A percentile compares a stretch with the other conserved stretches of the same genome.
Conservation (phyloP, 2,113 vertebrate genomes). For the Talpa occidentalis region DNA sequence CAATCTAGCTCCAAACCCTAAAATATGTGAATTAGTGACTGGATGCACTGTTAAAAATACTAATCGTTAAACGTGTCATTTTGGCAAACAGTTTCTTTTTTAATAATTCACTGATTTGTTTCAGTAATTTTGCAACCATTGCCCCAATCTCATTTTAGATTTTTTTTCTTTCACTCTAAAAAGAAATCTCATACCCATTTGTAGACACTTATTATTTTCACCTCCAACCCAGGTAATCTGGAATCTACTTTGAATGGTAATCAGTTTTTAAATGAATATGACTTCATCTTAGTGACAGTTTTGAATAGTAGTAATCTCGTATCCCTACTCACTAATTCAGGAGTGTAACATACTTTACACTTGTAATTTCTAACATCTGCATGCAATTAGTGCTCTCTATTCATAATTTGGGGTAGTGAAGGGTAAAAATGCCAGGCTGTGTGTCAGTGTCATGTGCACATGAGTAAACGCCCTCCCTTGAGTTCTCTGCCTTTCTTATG, state of each 20-base stretch:
- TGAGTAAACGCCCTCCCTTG: neutral
- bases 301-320: neutral
- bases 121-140: neutral
- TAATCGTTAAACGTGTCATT: neutral
- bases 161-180: neutral
- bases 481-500: neutral
- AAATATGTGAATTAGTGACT: neutral
- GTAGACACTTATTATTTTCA: neutral
- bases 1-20: neutral
- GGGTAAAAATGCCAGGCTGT: neutral
- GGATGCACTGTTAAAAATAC: neutral
- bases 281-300: neutral
- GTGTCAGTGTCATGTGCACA: neutral
- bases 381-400: neutral
- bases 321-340: neutral
- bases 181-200: neutral
- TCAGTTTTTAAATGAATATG: neutral
- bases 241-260: neutral
- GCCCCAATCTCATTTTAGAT: neutral
- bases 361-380: constrained; percentile 4
- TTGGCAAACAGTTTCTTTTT: neutral
- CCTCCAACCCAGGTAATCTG: neutral
- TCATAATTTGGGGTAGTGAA: neutral
- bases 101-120: neutral
- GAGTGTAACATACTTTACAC: neutral